Percentiles rank a stretch among this genome's conserved stretches.
phyloP scores from a whole-genome alignment of 2,888 invertebrate species.

The Ecdyonurus torrentis region DNA sequence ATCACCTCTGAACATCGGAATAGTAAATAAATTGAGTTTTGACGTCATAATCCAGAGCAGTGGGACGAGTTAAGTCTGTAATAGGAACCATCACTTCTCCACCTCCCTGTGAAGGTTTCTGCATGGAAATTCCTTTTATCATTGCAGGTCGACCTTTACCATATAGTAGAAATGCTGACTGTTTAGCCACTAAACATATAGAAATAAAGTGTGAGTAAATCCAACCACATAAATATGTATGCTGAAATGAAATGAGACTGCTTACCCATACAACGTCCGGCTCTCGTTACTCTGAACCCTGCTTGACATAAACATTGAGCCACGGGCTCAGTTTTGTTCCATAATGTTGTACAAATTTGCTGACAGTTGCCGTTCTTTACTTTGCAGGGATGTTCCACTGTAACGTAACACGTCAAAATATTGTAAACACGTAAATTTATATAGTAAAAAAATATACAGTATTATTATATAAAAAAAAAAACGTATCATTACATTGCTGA shows the following conservation, averaged over 20 bases:
- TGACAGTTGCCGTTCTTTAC: slow-evolving; percentile 49
- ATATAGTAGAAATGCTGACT: slow-evolving; percentile 45
- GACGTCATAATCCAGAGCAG: slow-evolving; percentile 51
- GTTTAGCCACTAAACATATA: slow-evolving; percentile 35
- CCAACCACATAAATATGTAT: neutral
- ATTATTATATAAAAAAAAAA: too few relatives aligned
- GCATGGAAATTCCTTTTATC: slow-evolving; percentile 44
- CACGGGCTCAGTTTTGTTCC: slow-evolving; percentile 31
- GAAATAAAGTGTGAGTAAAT: slow-evolving; percentile 10
- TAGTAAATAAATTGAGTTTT: slow-evolving; percentile 42
- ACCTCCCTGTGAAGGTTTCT: slow-evolving; percentile 23
- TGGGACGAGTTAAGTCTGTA: slow-evolving; percentile 42
- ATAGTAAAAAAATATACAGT: too few relatives aligned
- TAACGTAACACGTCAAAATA: neutral
- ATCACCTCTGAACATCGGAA: slow-evolving; percentile 34
- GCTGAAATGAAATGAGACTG: too few relatives aligned
- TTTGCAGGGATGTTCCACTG: slow-evolving; percentile 50
- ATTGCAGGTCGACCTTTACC: slow-evolving; percentile 48
- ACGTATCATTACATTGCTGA: too few relatives aligned
- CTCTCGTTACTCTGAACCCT: slow-evolving; percentile 44
- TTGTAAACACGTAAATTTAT: too few relatives aligned
- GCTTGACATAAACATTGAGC: slow-evolving; percentile 55
- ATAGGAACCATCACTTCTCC: slow-evolving; percentile 51
- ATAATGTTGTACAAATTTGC: slow-evolving; percentile 57
- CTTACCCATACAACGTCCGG: slow-evolving; percentile 43